These are phyloP conservation scores for Eulithis testata DNA, from an alignment of 2,888 invertebrate genomes.

Conservation along the genomic window DNA sequence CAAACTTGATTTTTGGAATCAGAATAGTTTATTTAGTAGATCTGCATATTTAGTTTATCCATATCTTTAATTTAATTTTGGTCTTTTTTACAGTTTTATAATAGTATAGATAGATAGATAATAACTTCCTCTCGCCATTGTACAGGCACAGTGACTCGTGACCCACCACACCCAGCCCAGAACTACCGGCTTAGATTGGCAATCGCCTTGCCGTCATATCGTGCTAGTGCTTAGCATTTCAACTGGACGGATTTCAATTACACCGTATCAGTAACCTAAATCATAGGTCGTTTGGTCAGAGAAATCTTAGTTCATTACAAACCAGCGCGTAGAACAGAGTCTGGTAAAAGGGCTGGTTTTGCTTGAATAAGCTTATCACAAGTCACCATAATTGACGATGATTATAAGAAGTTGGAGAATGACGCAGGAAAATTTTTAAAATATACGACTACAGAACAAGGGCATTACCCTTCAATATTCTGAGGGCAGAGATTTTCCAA, in stretches of 20 bases:
- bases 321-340: conserved; percentile 1
- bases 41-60: too few relatives aligned
- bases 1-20: too few relatives aligned
- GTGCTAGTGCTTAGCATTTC: conserved; percentile 38
- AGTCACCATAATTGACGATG: too few relatives aligned
- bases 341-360: background rate
- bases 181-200: conserved; percentile 62
- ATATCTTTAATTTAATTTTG: too few relatives aligned
- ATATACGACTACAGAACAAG: too few relatives aligned
- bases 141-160: conserved; percentile 53
- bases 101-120: background rate
- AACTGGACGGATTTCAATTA: conserved; percentile 36
- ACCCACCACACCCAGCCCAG: conserved; percentile 64
- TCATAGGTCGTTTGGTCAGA: conserved; percentile 28
- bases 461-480: too few relatives aligned
- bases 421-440: too few relatives aligned
- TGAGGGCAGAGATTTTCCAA: too few relatives aligned
- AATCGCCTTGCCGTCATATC: conserved; percentile 47
- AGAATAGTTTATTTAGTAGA: too few relatives aligned
- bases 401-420: too few relatives aligned
- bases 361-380: too few relatives aligned
- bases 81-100: too few relatives aligned
- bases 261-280: conserved; percentile 32
- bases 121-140: conserved; percentile 23
- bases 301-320: conserved; percentile 22